Evolutionary conservation across 2,113 vertebrate genomes (phyloP).

Genomic region (Grus americana): DNA sequence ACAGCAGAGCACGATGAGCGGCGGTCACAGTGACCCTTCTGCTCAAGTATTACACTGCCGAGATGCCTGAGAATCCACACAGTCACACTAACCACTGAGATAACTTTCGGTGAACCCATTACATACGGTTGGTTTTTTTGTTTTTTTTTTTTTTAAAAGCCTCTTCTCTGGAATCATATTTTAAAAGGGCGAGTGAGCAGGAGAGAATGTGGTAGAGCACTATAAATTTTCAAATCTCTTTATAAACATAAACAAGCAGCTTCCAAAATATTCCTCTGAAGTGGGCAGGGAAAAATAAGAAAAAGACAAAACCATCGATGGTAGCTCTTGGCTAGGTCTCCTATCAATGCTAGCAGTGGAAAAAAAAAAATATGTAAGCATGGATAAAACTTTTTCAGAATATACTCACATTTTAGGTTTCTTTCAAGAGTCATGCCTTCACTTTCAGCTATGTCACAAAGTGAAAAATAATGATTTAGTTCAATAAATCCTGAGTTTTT

Average conservation of each 20-base stretch:
- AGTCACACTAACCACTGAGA: background rate
- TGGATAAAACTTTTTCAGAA: background rate
- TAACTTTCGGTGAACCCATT: background rate
- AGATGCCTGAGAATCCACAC: background rate
- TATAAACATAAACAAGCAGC: background rate
- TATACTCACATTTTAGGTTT: background rate
- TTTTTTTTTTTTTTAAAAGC: background rate
- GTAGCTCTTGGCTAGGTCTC: background rate
- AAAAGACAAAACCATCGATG: background rate
- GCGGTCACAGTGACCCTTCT: slow-evolving; percentile 7
- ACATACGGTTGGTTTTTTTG: too few relatives aligned
- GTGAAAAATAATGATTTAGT: background rate
- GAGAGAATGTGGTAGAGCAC: background rate
- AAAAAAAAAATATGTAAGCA: background rate
- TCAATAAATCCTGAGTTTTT: background rate
- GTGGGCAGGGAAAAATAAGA: background rate
- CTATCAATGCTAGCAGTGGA: background rate
- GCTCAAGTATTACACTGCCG: background rate
- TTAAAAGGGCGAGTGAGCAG: background rate
- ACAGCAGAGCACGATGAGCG: background rate
- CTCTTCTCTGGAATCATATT: background rate
- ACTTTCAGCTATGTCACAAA: background rate
- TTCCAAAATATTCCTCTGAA: background rate
- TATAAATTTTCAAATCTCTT: background rate
- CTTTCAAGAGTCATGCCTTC: background rate